Evolutionary conservation across 2,888 invertebrate genomes (phyloP), one percentile per base, ranked within the genome.

Genomic region (Nephrocerus scutellatus): DNA sequence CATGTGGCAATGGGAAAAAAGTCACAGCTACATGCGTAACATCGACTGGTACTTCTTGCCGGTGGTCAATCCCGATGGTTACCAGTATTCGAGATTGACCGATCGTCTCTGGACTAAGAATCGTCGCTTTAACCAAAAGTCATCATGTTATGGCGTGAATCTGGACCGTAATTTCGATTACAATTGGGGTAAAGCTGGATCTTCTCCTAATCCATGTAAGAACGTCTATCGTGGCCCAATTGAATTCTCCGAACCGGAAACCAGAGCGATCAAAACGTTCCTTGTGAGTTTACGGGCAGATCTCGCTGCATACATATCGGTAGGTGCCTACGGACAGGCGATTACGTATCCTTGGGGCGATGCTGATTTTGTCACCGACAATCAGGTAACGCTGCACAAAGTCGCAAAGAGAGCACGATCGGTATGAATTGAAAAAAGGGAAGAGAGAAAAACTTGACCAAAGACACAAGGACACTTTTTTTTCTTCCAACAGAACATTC

Each of bases 161-260:
- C 73, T 88, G 9, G 88, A 89, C 60, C 74, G 92, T 45, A 92
- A 92, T 65, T 92, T 85, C 60, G 85, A 84, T 70, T 83, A 82
- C 52, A 76, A 82, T 26, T 92, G 89, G 88, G 87, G 84, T 14
- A 73, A 77, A 51, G 85, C 89, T 0, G 82, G 88, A 0, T 85
- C 88, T 9, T 77, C 75, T 16, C 76, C 74, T 26, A 79, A 85
- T 57, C 83, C 87, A 0, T 91, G 91, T 53, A 77, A 79, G 38
- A 84, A 88, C 52, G 84, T 82, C 25, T 92, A 77, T 56, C 77
- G 81, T 19, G 92, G 92, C 0, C 64, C 76, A 0, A 71, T 73
- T n/a, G 74, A 85, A 3, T 88, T 89, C 59, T 91, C 90, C 0
- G 92, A 93, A 65, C 82, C 84, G 0, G 92, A 92, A 70, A 82